Base-by-base conservation (phyloP, 2,797 vertebrate species). In the Novumbra hubbsi region DNA sequence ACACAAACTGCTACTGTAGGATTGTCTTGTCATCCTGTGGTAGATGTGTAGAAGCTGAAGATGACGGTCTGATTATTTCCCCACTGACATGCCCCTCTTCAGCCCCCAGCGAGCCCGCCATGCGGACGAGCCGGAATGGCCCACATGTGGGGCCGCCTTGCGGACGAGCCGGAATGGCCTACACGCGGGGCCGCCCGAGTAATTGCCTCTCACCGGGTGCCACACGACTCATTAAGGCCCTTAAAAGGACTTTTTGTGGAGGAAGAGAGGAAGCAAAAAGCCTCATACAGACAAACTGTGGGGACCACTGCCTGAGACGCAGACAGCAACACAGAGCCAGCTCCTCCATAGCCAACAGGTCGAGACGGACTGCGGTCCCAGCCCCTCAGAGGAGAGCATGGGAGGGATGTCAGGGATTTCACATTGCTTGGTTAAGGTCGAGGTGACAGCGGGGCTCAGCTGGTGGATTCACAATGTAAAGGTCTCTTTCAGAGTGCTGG, bases 391-490 rank as follows among this genome's bases (percentile, higher is more conserved):
- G 63, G 63, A 65, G 28, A 65, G 62, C 30, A 30, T 15, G 28
- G 63, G 27, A 32, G 28, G 7, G 63, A 32, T 65, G 30, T 30
- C 28, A 19, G 63, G 27, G 30, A 65, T 65, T 27, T 34, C 63
- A 65, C 27, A 65, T 28, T 32, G 63, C 63, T 65, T 65, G 62
- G 27, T 64, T 64, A 32, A 64, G 62, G 62, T 30, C 28, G 62
- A 32, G 62, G 27, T 64, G 62, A 64, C 28, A 32, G 62, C 27
- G 16, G 27, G 27, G 62, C 62, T 64, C 62, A 64, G 62, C 62
- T 64, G 28, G 62, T 64, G 28, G 28, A 32, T 34, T 65, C 16
- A 65, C 63, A 65, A 32, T 65, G 27, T 65, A 65, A 65, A 65
- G 63, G 63, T 65, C 28, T 27, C 28, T 64, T 14, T 30, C 30